A percentile compares a stretch with the other conserved stretches of the same genome.
Conservation (phyloP, 92 coral and sea anemone genomes). For the Epizoanthus scotinus region DNA sequence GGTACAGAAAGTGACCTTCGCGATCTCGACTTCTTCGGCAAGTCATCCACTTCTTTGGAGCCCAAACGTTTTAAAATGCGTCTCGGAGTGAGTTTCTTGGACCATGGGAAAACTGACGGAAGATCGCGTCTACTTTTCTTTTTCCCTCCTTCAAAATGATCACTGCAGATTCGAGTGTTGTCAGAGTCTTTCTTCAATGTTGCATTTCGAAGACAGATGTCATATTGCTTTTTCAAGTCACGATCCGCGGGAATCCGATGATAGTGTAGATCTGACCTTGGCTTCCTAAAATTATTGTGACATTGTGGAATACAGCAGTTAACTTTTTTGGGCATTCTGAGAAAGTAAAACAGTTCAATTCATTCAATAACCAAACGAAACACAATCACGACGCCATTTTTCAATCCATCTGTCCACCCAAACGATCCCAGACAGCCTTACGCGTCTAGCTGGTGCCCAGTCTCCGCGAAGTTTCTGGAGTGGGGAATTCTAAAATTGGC, state of each 20-base stretch:
- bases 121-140: constrained; percentile 38
- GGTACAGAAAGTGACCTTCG: not conserved
- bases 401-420: constrained; percentile 18
- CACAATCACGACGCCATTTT: not conserved
- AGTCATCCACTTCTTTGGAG: constrained; percentile 6
- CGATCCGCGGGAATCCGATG: constrained; percentile 37
- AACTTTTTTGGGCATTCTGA: constrained; percentile 24
- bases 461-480: constrained; percentile 19
- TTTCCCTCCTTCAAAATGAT: constrained; percentile 49
- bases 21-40: constrained; percentile 13
- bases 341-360: not conserved
- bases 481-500: constrained; percentile 10
- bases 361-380: not conserved
- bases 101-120: constrained; percentile 43
- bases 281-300: constrained; percentile 13
- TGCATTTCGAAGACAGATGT: constrained; percentile 28
- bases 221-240: constrained; percentile 8
- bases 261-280: not conserved
- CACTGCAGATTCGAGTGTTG: constrained; percentile 44
- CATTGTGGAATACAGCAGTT: constrained; percentile 24
- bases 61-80: constrained; percentile 16
- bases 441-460: constrained; percentile 5
- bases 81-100: constrained; percentile 5
- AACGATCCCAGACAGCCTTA: constrained; percentile 16
- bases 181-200: constrained; percentile 41